Conservation (phyloP, 1,140 invertebrate genomes). For the Bombus terrestris region DNA sequence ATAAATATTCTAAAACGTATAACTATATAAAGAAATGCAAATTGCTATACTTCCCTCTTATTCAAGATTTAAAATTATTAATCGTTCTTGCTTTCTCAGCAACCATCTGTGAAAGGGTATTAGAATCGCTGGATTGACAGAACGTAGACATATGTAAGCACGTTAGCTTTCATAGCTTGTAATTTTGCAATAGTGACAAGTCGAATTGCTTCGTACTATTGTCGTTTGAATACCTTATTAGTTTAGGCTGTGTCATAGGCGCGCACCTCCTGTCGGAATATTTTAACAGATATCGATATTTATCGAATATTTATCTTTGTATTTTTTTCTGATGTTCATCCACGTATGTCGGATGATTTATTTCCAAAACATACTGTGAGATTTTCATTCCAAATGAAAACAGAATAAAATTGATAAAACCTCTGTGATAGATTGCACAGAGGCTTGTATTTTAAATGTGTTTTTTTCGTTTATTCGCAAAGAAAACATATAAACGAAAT, state of each 20-base stretch:
- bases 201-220: not conserved
- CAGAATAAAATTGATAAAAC: conserved; percentile 11
- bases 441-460: conserved; percentile 9
- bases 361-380: not conserved
- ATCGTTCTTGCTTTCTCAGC: not conserved
- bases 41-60: not conserved
- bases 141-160: not conserved
- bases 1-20: no score
- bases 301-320: not conserved
- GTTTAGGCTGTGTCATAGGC: not conserved
- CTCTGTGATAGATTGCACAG: conserved; percentile 4
- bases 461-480: not conserved
- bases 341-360: not conserved
- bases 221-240: not conserved
- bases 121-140: not conserved
- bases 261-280: not conserved
- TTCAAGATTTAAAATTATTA: not conserved
- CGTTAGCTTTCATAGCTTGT: no score
- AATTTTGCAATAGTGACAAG: not conserved
- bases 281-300: not conserved
- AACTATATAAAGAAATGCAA: not conserved
- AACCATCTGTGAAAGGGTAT: not conserved
- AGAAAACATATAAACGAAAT: not conserved
- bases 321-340: not conserved
- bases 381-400: not conserved